Percentiles rank a stretch among this genome's conserved stretches.
Conservation (phyloP, 2,113 vertebrate species). For the Cebidichthys violaceus region DNA sequence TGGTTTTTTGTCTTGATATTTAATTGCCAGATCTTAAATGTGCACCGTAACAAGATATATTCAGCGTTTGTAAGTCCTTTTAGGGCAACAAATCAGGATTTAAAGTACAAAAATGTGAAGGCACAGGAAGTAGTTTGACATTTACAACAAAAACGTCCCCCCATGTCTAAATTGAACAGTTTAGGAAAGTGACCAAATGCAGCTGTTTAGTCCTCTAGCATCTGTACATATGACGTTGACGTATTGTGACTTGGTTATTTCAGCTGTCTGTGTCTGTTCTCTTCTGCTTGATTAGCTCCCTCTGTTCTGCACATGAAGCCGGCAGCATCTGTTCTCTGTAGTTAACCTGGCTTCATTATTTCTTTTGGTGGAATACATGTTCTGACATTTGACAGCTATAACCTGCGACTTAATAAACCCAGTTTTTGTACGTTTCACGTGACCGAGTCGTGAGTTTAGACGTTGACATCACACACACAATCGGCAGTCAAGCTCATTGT, state of each 20-base stretch:
- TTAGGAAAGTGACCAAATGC: slow-evolving; percentile 39
- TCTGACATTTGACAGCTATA: slow-evolving; percentile 59
- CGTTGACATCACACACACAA: neutral
- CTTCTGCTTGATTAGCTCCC: slow-evolving; percentile 39
- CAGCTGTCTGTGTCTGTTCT: slow-evolving; percentile 18
- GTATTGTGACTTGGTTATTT: slow-evolving; percentile 39
- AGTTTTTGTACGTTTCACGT: slow-evolving; percentile 74
- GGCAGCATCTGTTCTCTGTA: slow-evolving; percentile 64
- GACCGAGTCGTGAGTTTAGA: neutral
- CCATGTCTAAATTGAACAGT: neutral
- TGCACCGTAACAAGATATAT: neutral
- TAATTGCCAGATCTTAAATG: neutral
- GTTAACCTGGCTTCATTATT: slow-evolving; percentile 53
- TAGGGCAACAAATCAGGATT: neutral
- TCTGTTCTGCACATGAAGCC: slow-evolving; percentile 33
- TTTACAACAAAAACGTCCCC: neutral
- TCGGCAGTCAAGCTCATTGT: slow-evolving; percentile 16
- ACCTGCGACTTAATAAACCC: slow-evolving; percentile 79
- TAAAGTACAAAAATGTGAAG: neutral
- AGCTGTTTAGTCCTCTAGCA: slow-evolving; percentile 18
- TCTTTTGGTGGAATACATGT: slow-evolving; percentile 64
- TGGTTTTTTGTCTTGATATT: neutral
- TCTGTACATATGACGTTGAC: slow-evolving; percentile 67
- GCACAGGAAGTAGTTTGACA: neutral
- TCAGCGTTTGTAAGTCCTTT: neutral